Evolutionary conservation across 2,113 vertebrate species (phyloP).

Genomic region (Petaurus breviceps): DNA sequence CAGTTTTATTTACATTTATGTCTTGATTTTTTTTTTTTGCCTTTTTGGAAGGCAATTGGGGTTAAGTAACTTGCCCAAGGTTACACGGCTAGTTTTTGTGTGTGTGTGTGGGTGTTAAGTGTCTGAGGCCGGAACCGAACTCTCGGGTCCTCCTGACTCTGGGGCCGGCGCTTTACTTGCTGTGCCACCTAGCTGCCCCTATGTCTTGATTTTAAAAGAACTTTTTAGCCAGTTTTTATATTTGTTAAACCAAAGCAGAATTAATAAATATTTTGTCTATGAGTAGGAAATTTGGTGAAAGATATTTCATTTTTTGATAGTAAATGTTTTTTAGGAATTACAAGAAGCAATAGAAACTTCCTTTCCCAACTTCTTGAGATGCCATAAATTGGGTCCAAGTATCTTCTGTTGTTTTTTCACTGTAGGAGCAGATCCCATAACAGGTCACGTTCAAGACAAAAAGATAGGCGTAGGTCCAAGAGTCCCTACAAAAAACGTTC

Average conservation of each 20-base stretch:
- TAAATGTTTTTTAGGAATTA: background rate
- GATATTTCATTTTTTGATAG: background rate
- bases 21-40: background rate
- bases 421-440: conserved; percentile 87
- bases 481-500: conserved; percentile 89
- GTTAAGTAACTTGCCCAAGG: no score
- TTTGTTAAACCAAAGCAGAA: background rate
- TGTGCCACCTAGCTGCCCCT: no score
- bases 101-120: no score
- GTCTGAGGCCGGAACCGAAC: no score
- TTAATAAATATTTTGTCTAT: background rate
- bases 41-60: no score
- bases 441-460: conserved; percentile 85
- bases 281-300: background rate
- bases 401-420: conserved; percentile 53
- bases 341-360: background rate
- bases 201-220: background rate
- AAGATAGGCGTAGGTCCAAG: conserved; percentile 87
- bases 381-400: background rate
- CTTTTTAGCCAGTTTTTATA: background rate
- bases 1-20: background rate
- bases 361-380: background rate
- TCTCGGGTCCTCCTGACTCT: no score
- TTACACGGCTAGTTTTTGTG: no score
- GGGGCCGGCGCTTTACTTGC: no score